Conservation (phyloP, 2,888 invertebrate genomes). For the Tipula unca region DNA sequence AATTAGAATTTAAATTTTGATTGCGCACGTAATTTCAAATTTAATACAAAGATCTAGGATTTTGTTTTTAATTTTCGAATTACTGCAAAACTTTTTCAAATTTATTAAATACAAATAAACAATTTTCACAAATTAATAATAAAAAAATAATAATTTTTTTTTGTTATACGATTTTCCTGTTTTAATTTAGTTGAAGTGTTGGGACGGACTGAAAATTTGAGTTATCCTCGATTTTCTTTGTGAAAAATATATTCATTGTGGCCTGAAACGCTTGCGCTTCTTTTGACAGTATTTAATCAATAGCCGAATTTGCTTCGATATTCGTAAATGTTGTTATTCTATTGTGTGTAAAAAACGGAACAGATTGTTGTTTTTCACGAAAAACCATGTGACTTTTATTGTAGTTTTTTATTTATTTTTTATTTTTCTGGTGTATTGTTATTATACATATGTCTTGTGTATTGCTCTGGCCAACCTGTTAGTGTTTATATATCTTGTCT, state of each 20-base stretch:
- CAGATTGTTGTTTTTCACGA: neutral
- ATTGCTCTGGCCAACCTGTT: neutral
- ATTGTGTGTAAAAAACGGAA: neutral
- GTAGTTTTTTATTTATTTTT: neutral
- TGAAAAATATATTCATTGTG: neutral
- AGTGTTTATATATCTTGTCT: neutral
- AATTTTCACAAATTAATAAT: neutral
- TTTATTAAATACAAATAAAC: neutral
- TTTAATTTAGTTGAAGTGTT: neutral
- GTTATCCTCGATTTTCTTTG: neutral
- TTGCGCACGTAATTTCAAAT: neutral
- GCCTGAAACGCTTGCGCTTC: neutral
- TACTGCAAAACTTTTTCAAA: neutral
- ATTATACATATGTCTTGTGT: neutral
- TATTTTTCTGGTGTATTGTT: neutral
- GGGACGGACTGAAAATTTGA: neutral
- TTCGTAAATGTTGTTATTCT: neutral
- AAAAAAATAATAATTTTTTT: neutral
- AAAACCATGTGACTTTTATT: neutral
- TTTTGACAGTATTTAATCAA: neutral
- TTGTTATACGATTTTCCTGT: neutral
- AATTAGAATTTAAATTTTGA: neutral
- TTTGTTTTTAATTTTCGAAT: neutral
- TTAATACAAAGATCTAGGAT: neutral
- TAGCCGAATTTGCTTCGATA: neutral